A percentile compares a stretch with the other conserved stretches of the same genome.
Conservation (phyloP, 2,113 vertebrate genomes). For the Nothoprocta perdicaria region DNA sequence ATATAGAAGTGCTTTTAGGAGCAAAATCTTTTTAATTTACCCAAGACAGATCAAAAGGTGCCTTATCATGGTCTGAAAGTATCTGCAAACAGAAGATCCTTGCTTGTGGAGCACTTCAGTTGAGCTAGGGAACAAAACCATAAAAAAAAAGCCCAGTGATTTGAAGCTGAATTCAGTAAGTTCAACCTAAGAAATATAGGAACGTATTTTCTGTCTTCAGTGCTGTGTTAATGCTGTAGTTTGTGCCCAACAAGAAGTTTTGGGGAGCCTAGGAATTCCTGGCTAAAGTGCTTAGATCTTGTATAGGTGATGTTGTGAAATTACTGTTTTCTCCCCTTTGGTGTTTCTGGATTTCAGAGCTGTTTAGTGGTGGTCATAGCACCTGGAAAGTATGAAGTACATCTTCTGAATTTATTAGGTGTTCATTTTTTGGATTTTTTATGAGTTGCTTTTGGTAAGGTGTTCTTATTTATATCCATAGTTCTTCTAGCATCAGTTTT, state of each 20-base stretch:
- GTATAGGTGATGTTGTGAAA: not conserved
- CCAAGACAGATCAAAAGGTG: not conserved
- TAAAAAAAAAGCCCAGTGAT: not conserved
- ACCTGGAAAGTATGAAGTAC: not conserved
- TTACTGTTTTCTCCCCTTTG: not conserved
- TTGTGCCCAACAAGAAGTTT: not conserved
- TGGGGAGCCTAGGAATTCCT: accelerated
- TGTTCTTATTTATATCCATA: not conserved
- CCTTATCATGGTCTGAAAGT: not conserved
- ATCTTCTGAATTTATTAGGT: not conserved
- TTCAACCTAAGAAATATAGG: not conserved
- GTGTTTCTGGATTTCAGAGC: not conserved
- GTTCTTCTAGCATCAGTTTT: not conserved
- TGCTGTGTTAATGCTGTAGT: not conserved
- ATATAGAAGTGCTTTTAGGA: not conserved
- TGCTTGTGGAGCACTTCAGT: not conserved
- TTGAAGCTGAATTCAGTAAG: not conserved
- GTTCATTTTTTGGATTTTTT: not conserved
- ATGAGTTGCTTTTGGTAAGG: not conserved
- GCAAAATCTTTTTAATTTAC: not conserved
- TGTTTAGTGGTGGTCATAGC: not conserved
- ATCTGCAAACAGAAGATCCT: not conserved
- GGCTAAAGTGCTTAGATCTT: not conserved
- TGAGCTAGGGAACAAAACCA: not conserved
- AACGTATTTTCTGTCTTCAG: not conserved